Evolutionary conservation across 2,113 vertebrate genomes (phyloP).

Genomic region (Columbina picui): DNA sequence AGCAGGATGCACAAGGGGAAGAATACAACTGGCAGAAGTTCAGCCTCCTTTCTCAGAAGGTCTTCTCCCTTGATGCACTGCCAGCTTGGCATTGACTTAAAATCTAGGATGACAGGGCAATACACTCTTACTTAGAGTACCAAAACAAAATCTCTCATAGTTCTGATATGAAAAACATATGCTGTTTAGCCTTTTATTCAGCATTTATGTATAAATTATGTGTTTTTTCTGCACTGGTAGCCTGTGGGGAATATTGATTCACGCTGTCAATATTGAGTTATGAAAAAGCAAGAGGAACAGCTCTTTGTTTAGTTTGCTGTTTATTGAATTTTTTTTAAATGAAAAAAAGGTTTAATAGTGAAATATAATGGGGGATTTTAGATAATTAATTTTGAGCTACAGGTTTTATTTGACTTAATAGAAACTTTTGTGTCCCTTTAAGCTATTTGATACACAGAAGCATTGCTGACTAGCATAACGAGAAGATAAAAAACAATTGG

Average conservation of each 20-base stretch:
- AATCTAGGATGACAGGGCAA: background rate
- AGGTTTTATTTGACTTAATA: background rate
- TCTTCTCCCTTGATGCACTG: background rate
- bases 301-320: background rate
- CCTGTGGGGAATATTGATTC: background rate
- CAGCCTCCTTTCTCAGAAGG: background rate
- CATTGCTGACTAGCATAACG: background rate
- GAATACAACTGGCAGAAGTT: background rate
- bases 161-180: background rate
- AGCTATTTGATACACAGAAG: background rate
- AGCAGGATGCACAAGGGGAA: rapidly evolving
- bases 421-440: background rate
- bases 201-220: background rate
- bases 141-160: background rate
- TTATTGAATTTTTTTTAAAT: background rate
- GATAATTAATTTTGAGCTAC: background rate
- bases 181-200: background rate
- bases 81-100: background rate
- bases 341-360: background rate
- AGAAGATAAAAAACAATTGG: background rate
- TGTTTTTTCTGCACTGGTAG: background rate
- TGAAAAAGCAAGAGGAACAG: background rate
- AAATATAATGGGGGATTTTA: background rate
- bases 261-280: background rate
- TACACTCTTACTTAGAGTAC: background rate